phyloP scores from a whole-genome alignment of 2,113 vertebrate species.

The Peucedramus taeniatus region DNA sequence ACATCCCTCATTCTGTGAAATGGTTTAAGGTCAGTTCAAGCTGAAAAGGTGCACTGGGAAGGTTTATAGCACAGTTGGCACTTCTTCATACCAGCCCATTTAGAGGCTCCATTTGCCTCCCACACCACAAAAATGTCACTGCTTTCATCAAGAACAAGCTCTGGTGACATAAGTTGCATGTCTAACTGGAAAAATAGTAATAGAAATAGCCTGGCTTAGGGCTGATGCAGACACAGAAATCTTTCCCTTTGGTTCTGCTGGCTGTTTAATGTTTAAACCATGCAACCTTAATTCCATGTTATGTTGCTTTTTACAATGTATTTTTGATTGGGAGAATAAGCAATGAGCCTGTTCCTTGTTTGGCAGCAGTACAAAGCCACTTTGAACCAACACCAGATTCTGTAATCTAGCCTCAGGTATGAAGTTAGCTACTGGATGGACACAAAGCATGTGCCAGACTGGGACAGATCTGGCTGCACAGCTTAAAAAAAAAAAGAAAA shows the following conservation, averaged over 20 bases:
- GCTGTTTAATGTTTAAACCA: background rate
- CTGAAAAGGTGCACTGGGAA: background rate
- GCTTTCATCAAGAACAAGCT: background rate
- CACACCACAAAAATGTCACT: background rate
- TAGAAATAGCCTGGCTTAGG: background rate
- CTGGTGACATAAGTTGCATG: background rate
- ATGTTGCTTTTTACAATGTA: background rate
- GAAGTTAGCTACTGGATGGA: slow-evolving; percentile 11
- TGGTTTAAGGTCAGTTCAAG: background rate
- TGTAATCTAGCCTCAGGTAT: slow-evolving; percentile 40
- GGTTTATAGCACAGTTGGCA: background rate
- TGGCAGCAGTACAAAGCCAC: slow-evolving; percentile 37
- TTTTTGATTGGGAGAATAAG: slow-evolving; percentile 2
- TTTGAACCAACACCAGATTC: background rate
- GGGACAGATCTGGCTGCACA: background rate
- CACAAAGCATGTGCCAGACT: background rate
- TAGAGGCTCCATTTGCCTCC: background rate
- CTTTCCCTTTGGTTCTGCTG: background rate
- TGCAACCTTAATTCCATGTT: background rate
- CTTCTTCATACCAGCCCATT: background rate
- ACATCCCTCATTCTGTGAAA: background rate
- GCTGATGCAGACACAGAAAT: background rate
- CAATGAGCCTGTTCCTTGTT: background rate
- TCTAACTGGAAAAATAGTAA: background rate
- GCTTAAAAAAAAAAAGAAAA: background rate